Evolutionary conservation across 2,888 invertebrate species (phyloP), one percentile per base, ranked within the genome.

Genomic region (Ophion slaviceki): DNA sequence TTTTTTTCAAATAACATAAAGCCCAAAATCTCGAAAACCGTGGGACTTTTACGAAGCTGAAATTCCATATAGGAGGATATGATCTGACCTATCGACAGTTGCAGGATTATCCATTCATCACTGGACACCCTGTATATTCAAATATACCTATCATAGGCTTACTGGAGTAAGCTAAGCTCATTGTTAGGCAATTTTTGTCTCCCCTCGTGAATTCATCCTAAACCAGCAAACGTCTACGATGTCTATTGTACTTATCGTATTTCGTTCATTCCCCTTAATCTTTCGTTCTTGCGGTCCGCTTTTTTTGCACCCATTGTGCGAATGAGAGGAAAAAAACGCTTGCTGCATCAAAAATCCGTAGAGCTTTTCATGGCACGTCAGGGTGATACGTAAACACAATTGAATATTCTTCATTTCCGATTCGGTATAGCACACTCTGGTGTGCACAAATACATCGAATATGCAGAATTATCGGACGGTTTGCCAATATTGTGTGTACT

Each of bases 301-400:
- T 72, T 72, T 68, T 77, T 72, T 78, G 59, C 11, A 20, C 11
- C 45, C 61, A 74, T 75, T 84, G 24, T 76, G 47, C 53, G 47
- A 10, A 17, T n/a, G 68, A 32, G 59, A n/a, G 57, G 1, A n/a
- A 57, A 81, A 66, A 81, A 75, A 81, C 78, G 53, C 67, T 68
- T 68, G 57, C 70, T 75, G 74, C 36, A 78, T 70, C 78, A 81
- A 78, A 57, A 85, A 64, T 47, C 20, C 40, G 45, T 61, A 20
- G 45, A 14, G 24, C 68, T 68, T 85, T 85, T 75, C 64, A 74
- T 74, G 74, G 66, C 74, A 81, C 81, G 74, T 77, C 68, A 14
- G 70, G 14, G 62, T 8, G 45, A 78, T 36, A 75, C 70, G 59
- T 28, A 40, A 14, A 70, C 32, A 67, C 66, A 68, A 61, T 20